Conservation (phyloP, 2,113 vertebrate genomes). For the Dipodomys merriami region DNA sequence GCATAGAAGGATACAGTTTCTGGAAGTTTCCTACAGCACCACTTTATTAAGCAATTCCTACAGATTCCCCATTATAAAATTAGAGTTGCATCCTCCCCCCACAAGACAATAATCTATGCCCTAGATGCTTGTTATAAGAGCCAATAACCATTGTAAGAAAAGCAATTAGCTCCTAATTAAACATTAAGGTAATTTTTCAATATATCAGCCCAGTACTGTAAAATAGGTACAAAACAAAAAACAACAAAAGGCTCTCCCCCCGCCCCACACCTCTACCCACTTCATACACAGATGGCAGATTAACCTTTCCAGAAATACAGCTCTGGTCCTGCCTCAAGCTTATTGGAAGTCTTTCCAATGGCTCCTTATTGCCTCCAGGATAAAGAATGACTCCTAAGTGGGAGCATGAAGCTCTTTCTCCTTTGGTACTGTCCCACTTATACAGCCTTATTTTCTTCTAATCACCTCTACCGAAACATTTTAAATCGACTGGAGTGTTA, state of each 20-base stretch:
- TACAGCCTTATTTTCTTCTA: constrained; percentile 42
- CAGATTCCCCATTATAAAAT: constrained; percentile 43
- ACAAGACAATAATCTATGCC: constrained; percentile 28
- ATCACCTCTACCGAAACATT: neutral
- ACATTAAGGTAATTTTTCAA: constrained; percentile 58
- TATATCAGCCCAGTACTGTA: constrained; percentile 19
- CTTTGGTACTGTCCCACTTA: constrained; percentile 53
- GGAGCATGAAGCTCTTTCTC: constrained; percentile 16
- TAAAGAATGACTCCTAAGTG: constrained; percentile 1
- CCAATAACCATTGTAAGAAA: constrained; percentile 63
- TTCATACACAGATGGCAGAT: neutral
- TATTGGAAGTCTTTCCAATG: constrained; percentile 46
- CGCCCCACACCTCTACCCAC: neutral
- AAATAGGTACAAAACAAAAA: constrained; percentile 47
- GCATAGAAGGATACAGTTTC: neutral
- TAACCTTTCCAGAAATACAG: neutral
- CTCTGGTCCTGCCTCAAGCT: neutral
- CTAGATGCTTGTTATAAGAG: constrained; percentile 52
- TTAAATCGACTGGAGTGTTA: neutral
- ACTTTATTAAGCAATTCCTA: constrained; percentile 34
- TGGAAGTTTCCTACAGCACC: constrained; percentile 26
- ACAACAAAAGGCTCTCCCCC: neutral
- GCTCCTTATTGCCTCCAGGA: constrained; percentile 40
- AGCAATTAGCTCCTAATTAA: constrained; percentile 66
- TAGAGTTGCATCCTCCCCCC: constrained; percentile 15